Evolutionary conservation across 2,797 vertebrate species (phyloP), one percentile per base, ranked within the genome.

Genomic region (Fringilla coelebs): DNA sequence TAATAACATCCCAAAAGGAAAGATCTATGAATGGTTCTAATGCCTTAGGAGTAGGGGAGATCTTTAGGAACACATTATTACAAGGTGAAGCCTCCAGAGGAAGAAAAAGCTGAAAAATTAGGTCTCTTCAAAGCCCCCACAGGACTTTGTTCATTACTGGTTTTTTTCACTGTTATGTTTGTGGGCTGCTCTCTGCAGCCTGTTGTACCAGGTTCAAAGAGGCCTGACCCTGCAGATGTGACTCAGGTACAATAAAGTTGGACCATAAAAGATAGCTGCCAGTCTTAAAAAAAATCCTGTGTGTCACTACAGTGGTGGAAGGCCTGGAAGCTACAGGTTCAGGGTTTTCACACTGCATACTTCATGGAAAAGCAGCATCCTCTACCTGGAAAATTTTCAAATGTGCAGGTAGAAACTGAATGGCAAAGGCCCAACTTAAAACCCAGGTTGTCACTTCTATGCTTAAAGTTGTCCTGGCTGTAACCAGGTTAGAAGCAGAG

Each of bases 1-100:
- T 87, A 94, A 83, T 92, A 94, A 88, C 62, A 62, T 93, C 87
- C 91, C 81, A 74, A 95, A 97, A 95, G 85, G 76, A 96, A 88
- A 80, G 54, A 87, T 25, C 60, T 89, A 24, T 68, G 92, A 94
- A 86, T 36, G 15, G 63, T 66, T 94, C 17, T 90, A 91, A 68
- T 85, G 63, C 58, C 43, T 77, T 72, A 46, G 17, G 75, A 92
- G 66, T 32, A 83, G n/a, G 28, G n/a, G 38, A 32, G 10, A 62
- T 82, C 71, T 65, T 81, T 85, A 48, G 67, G 81, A 95, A 49
- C 40, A 83, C 10, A 1, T 25, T 29, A 34, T 86, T 89, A 58
- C 6, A 20, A 88, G 46, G 32, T 49, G 40, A 46, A 81, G 29
- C 46, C 58, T 34, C 58, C 41, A 61, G 25, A 76, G 16, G n/a